These are phyloP conservation scores for Tangara arthus DNA, from an alignment of 2,797 vertebrate genomes.

Conservation along the genomic window DNA sequence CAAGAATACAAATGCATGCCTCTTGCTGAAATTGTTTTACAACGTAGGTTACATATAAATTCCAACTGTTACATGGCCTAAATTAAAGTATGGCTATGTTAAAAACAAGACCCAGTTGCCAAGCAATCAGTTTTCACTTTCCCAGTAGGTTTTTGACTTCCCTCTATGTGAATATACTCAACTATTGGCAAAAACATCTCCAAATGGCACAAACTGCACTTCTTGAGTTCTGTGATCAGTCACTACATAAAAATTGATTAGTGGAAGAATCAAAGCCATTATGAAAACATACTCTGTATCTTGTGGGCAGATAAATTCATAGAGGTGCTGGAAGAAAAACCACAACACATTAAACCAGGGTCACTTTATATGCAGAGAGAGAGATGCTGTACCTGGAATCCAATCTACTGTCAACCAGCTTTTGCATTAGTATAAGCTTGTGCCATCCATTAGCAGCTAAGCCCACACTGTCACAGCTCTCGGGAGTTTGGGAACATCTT, in stretches of 20 bases:
- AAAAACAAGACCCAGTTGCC: constrained; percentile 47
- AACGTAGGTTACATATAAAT: constrained; percentile 24
- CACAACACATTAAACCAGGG: not conserved
- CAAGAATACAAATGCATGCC: not conserved
- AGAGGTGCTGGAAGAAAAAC: not conserved
- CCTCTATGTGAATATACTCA: not conserved
- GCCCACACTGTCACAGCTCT: not conserved
- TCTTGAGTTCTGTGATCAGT: constrained; percentile 3
- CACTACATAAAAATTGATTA: constrained; percentile 35
- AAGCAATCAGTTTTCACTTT: constrained; percentile 44
- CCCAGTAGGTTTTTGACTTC: not conserved
- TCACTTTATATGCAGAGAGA: not conserved
- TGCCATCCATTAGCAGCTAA: constrained; percentile 20
- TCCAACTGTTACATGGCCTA: constrained; percentile 23
- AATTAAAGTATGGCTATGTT: constrained; percentile 17
- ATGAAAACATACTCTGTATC: not conserved
- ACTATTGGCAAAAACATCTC: constrained; percentile 10
- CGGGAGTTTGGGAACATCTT: not conserved
- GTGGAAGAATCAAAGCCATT: constrained; percentile 16
- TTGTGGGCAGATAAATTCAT: not conserved
- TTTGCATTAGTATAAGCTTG: not conserved
- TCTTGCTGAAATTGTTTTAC: constrained; percentile 12
- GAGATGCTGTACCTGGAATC: not conserved
- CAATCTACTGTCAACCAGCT: not conserved
- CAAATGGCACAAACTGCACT: not conserved